Evolutionary conservation across 2,113 vertebrate genomes (phyloP), one percentile per base, ranked within the genome.

Genomic region (Dicaeum eximium): DNA sequence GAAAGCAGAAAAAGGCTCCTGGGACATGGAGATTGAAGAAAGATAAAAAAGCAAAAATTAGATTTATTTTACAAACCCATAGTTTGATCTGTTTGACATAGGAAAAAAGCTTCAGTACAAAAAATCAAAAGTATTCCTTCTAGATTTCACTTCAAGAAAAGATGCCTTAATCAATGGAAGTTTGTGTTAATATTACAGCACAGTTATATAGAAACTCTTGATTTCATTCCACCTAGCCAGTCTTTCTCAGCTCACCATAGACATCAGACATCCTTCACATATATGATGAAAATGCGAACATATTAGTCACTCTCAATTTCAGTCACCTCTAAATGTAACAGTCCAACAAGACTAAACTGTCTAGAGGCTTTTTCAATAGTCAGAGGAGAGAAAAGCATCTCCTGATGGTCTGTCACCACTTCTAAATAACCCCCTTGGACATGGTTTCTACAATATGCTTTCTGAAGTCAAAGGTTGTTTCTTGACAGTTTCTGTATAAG

Each of bases 401-500:
- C 74, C 15, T 57, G 23, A 51, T 0, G 1, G 4, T 24, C 38
- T 54, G 23, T 12, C 1, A 1, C 20, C 1, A 12, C 10, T 54
- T 47, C 58, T 25, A 88, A 80, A 56, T 54, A 74, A 66, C 5
- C 2, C 22, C 19, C 6, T 72, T 83, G 40, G 15, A 54, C 8
- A 20, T 5, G 6, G 15, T 28, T 95, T 35, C 37, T 37, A 31
- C 10, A 54, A 16, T 31, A 40, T 7, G 4, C 7, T 58, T 81
- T 42, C 70, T 81, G 33, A 93, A 82, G 30, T 57, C 33, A 90
- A 64, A 69, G 5, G 20, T 35, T 73, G 28, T 21, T 62, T 71
- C 61, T 71, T 30, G 7, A 69, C 11, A 80, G 31, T 70, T 87
- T 40, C 64, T 53, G 40, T 18, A 4, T 7, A 51, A 75, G 13